These are phyloP conservation scores for Drosophila mettleri DNA, from an alignment of 2,888 invertebrate species.

Conservation along the genomic window DNA sequence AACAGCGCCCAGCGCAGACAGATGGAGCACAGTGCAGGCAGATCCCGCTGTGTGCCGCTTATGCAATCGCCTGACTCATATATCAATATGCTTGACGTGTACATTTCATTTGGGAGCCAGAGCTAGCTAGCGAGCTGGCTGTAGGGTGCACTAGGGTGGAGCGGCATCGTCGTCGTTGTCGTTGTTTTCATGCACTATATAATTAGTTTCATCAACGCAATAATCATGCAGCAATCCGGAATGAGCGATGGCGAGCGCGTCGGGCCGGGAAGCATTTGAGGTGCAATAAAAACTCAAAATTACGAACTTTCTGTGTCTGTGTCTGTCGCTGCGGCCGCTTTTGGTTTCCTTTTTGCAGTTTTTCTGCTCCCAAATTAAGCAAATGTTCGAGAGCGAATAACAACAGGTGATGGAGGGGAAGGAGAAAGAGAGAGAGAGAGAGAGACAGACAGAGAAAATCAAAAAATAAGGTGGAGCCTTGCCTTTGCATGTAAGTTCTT, in stretches of 20 bases:
- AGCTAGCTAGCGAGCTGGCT: slow-evolving; percentile 2
- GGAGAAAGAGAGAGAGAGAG: not conserved
- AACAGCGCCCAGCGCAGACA: not conserved
- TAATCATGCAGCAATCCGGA: slow-evolving; percentile 75
- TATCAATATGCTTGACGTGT: slow-evolving; percentile 67
- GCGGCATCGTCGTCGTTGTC: slow-evolving; percentile 14
- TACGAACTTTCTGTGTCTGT: slow-evolving; percentile 37
- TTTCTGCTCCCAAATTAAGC: slow-evolving; percentile 8
- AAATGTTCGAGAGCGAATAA: not conserved
- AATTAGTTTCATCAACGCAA: slow-evolving; percentile 79
- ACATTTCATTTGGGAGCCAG: slow-evolving; percentile 50
- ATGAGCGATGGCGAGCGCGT: slow-evolving; percentile 4
- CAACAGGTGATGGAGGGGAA: not conserved
- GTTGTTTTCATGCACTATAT: slow-evolving; percentile 59
- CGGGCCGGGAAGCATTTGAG: slow-evolving; percentile 14
- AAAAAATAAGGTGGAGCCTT: not conserved
- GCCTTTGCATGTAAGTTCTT: not conserved
- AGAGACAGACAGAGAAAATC: not conserved
- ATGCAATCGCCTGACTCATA: slow-evolving; percentile 69
- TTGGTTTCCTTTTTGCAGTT: slow-evolving; percentile 16
- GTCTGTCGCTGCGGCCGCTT: slow-evolving; percentile 1
- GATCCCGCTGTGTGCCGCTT: slow-evolving; percentile 58
- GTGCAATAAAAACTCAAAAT: slow-evolving; percentile 68
- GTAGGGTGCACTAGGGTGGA: slow-evolving; percentile 1
- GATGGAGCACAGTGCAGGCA: slow-evolving; percentile 16